Base-by-base conservation (phyloP, 1,140 invertebrate genomes). In the Calliopsis andreniformis region DNA sequence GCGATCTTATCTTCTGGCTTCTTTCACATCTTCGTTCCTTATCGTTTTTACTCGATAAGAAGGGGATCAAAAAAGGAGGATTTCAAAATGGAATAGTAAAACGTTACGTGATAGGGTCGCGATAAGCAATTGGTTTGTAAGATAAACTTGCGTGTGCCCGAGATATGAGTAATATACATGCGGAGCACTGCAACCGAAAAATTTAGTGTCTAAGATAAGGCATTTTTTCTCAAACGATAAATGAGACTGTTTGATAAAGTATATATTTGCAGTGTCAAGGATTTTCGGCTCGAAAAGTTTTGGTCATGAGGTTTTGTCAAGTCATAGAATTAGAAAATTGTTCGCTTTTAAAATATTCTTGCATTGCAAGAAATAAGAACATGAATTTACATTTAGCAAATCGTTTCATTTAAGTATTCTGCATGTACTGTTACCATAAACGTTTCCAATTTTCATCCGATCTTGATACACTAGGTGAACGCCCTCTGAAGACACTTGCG, bases 21-120 rank as follows among this genome's bases (percentile, higher is more conserved):
- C 25, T 42, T 42, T 42, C 43, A 30, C 12, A 5, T 12, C 3
- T 61, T 25, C 14, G 0, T 42, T 63, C 20, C 39, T 66, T 73
- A 73, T 73, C 71, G 66, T 4, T 28, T 23, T 55, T 10, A 10
- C 14, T 6, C 8, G 32, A 61, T 71, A 71, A 63, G 7, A 16
- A 14, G 18, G 10, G 20, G 12, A 20, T 16, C 0, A 5, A 7
- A 3, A n/a, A 58, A 58, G 32, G 35, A 32, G 12, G 2, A 39
- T 14, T 47, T 47, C 10, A 0, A 18, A 53, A 56, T 16, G 39
- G 23, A 75, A 56, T 56, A 45, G 62, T 66, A 47, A 43, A 45
- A 75, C 32, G 16, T 7, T 39, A 25, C 12, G 5, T 6, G 63
- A 75, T 67, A 67, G 45, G 28, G 14, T 0, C 4, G 10, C 16